Base-by-base conservation (phyloP, 2,888 invertebrate genomes). In the Marronus borbonicus region DNA sequence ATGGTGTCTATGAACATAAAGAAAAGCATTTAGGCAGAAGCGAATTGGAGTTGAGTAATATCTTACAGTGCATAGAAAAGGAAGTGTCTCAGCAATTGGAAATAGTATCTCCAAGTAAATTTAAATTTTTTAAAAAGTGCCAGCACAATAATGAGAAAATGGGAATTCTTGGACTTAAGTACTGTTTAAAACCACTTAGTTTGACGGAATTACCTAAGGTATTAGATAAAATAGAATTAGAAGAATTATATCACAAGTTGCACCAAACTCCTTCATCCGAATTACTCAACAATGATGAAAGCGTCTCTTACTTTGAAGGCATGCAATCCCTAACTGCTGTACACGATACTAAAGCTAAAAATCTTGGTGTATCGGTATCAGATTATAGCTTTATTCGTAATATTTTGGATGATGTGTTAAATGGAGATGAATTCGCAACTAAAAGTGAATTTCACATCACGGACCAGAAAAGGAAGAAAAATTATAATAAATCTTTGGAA, bases 11-110 rank as follows among this genome's bases (percentile, higher is more conserved):
- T 28, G 72, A 66, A 0, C 31, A 49, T 7, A 76, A 75, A 65
- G 80, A 81, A 69, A 68, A 52, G 3, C 76, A 76, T 62, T 36
- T 81, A 65, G 81, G 79, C n/a, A 76, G 76, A 31, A 72, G 78
- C 14, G 79, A 78, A 77, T n/a, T 80, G 20, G 75, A 66, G 20
- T 14, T 80, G n/a, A 58, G 14, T 5, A 78, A 78, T n/a, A 14
- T 68, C 64, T 31, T 80, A 17, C 65, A 75, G 3, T 60, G 75
- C 31, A 77, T 79, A 8, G 55, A 64, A 2, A 76, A 28, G 10
- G 75, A 81, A 8, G n/a, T 81, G n/a, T 49, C 36, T 10, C 49
- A 24, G 3, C 28, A 69, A 14, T 24, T 80, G 8, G 78, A 79
- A n/a, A 58, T 81, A 31, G 28, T 77, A 3, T 76, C 80, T 20